Conservation (phyloP, 2,113 vertebrate genomes). For the Tachysurus vachellii region DNA sequence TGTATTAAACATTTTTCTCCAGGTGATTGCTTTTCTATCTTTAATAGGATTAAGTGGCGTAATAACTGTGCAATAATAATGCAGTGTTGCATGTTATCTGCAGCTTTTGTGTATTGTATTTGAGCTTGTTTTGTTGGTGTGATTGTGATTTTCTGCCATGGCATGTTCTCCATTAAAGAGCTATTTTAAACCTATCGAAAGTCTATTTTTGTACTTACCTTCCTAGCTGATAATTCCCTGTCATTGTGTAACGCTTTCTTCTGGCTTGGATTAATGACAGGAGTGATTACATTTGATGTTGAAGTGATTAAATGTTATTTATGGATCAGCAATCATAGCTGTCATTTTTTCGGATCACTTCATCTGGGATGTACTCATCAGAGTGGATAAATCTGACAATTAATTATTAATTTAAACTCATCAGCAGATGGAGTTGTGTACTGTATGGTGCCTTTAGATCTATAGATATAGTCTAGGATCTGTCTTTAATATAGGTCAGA, state of each 20-base stretch:
- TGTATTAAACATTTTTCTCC: not conserved
- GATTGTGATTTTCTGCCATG: not conserved
- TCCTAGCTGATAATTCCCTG: conserved; percentile 21
- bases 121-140: not conserved
- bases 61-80: not conserved
- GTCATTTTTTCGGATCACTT: conserved; percentile 8
- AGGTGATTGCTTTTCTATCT: not conserved
- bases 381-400: conserved; percentile 19
- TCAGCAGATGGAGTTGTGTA: not conserved
- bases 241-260: not conserved
- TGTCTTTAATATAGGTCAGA: not conserved
- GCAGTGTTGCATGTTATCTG: too few species aligned
- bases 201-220: conserved; percentile 30
- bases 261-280: conserved; percentile 21
- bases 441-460: not conserved
- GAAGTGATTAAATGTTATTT: conserved; percentile 40
- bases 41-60: not conserved
- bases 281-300: conserved; percentile 37
- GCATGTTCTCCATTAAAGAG: not conserved
- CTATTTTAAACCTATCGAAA: conserved; percentile 17
- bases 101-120: not conserved
- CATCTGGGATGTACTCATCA: conserved; percentile 38
- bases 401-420: conserved; percentile 23
- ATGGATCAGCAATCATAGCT: conserved; percentile 34
- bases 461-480: not conserved